A percentile compares a stretch with the other conserved stretches of the same genome.
Conservation (phyloP, 2,113 vertebrate species). For the Variabilichromis moorii region DNA sequence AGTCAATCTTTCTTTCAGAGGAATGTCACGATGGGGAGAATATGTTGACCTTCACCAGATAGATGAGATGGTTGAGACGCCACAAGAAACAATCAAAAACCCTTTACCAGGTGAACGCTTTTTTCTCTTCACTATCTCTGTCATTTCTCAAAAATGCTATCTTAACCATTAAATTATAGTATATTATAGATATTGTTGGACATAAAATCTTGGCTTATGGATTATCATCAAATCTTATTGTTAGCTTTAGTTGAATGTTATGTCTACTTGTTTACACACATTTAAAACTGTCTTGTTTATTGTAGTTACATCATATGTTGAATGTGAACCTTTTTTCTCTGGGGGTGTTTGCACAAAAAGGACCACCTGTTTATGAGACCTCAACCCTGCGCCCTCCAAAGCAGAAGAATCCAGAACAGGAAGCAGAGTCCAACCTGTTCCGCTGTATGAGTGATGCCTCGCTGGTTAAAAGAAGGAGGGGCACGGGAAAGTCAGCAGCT, state of each 20-base stretch:
- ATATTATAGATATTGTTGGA: neutral
- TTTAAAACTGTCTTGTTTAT: neutral
- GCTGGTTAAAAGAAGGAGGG: slow-evolving; percentile 72
- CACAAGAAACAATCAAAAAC: slow-evolving; percentile 19
- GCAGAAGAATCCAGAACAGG: slow-evolving; percentile 43
- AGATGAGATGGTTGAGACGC: slow-evolving; percentile 72
- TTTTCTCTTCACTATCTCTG: neutral
- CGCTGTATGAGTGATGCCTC: slow-evolving; percentile 73
- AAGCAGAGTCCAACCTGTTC: slow-evolving; percentile 72
- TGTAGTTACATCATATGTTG: neutral
- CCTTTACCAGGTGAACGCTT: slow-evolving; percentile 36
- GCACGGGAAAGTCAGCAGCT: slow-evolving; percentile 37
- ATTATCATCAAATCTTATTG: neutral
- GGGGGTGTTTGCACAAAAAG: slow-evolving; percentile 37
- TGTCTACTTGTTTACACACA: neutral
- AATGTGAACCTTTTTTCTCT: neutral
- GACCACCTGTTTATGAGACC: slow-evolving; percentile 59
- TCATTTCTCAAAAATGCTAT: neutral
- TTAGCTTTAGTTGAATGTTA: neutral
- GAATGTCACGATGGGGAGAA: slow-evolving; percentile 93
- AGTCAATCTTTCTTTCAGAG: slow-evolving; percentile 54
- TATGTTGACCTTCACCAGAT: slow-evolving; percentile 84
- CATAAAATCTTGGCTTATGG: neutral
- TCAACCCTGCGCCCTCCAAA: slow-evolving; percentile 56
- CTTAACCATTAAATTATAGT: neutral